These are phyloP conservation scores for Hylia prasina DNA, from an alignment of 2,113 vertebrate genomes.

Conservation along the genomic window DNA sequence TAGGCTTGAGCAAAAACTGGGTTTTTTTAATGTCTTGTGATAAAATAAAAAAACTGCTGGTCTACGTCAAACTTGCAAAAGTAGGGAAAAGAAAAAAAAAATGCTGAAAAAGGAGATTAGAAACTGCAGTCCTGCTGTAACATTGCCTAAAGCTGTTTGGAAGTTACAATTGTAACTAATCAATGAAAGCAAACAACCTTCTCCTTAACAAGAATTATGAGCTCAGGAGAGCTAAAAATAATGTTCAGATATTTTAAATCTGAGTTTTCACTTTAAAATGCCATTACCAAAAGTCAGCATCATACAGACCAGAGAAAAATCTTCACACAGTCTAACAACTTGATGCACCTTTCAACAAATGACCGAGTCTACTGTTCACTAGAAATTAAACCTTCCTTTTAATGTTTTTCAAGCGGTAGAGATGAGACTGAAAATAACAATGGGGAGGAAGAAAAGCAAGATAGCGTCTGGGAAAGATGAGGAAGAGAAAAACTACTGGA, in stretches of 20 bases:
- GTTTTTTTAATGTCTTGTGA: neutral
- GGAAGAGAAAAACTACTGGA: constrained; percentile 1
- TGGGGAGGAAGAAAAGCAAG: neutral
- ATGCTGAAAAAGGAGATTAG: neutral
- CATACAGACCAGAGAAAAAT: neutral
- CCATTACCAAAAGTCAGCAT: neutral
- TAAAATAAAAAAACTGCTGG: neutral
- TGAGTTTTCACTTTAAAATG: constrained; percentile 12
- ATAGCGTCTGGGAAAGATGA: neutral
- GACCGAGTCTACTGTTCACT: neutral
- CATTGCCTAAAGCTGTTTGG: neutral
- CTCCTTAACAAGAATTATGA: neutral
- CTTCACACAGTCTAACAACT: neutral
- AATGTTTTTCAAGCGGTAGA: neutral
- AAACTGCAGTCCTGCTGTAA: neutral
- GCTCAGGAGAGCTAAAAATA: neutral
- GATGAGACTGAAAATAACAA: neutral
- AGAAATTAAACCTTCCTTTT: constrained; percentile 1
- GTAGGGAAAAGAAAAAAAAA: neutral
- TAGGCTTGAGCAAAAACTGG: neutral
- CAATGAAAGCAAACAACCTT: constrained; percentile 6
- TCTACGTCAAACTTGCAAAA: neutral
- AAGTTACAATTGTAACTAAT: constrained; percentile 2
- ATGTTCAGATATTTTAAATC: neutral
- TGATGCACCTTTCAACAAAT: neutral